phyloP scores from a whole-genome alignment of 2,888 invertebrate species.

The Phengaris alcon region DNA sequence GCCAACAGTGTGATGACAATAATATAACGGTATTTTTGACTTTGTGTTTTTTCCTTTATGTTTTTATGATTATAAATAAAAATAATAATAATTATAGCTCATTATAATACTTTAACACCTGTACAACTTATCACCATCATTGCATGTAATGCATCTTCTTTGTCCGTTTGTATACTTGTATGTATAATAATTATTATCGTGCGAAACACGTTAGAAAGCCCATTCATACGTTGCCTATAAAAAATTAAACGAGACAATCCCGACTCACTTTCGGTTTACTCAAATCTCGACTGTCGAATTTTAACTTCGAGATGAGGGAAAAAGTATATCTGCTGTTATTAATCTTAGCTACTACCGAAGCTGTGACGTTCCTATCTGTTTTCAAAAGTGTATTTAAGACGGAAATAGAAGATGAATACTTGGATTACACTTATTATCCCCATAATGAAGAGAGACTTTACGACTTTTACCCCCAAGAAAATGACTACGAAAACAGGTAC shows the following conservation, averaged over 20 bases:
- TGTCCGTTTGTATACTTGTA: not conserved
- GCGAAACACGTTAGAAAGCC: slow-evolving; percentile 4
- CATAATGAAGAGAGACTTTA: not conserved
- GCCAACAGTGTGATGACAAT: no score
- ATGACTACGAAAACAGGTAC: not conserved
- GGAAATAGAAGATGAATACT: not conserved
- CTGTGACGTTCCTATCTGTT: not conserved
- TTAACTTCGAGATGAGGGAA: not conserved
- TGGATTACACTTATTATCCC: not conserved
- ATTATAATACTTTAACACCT: not conserved
- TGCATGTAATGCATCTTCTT: not conserved
- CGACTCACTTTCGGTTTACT: not conserved
- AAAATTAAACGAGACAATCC: not conserved
- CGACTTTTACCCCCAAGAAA: not conserved
- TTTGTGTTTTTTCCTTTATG: no score
- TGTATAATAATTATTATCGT: not conserved
- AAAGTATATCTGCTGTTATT: not conserved
- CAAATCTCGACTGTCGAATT: not conserved
- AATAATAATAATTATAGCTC: not conserved
- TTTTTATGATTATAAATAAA: not conserved
- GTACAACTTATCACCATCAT: not conserved
- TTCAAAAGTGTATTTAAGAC: not conserved
- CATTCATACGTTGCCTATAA: not conserved
- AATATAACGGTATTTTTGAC: no score
- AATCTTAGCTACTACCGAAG: not conserved